phyloP scores from a whole-genome alignment of 2,113 vertebrate genomes.

The Chrysemys picta region DNA sequence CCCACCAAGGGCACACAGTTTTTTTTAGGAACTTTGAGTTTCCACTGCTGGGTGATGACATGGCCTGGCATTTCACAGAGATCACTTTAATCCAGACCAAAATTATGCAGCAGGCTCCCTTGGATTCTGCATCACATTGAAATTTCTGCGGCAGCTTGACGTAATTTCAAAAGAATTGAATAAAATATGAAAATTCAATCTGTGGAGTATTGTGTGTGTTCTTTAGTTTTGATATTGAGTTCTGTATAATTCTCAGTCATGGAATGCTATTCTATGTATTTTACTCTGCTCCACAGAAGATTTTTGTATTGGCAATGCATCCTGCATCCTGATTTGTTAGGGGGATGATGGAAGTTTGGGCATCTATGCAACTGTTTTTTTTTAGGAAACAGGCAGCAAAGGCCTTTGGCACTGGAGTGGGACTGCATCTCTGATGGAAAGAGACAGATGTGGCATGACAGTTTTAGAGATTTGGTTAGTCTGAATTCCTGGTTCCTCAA shows the following conservation, averaged over 20 bases:
- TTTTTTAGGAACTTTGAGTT: not conserved
- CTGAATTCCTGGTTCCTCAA: no score
- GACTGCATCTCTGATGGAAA: not conserved
- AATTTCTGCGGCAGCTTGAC: not conserved
- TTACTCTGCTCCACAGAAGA: not conserved
- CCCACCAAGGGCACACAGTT: not conserved
- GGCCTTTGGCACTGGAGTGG: not conserved
- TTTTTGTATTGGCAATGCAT: not conserved
- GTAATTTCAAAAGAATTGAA: not conserved
- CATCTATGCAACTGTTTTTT: not conserved
- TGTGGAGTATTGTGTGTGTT: not conserved
- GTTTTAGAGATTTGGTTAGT: no score
- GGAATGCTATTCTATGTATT: not conserved
- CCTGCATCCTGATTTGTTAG: not conserved
- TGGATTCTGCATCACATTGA: not conserved
- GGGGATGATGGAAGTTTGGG: not conserved
- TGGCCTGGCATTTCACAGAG: not conserved
- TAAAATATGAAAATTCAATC: not conserved
- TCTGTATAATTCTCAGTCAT: not conserved
- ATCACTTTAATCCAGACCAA: not conserved
- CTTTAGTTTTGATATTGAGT: not conserved
- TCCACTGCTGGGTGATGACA: not conserved
- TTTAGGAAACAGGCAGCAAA: not conserved
- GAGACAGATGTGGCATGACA: not conserved
- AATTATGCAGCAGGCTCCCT: not conserved